These are phyloP conservation scores for Metopia argyrocephala DNA, from an alignment of 2,888 invertebrate genomes.

Conservation along the genomic window DNA sequence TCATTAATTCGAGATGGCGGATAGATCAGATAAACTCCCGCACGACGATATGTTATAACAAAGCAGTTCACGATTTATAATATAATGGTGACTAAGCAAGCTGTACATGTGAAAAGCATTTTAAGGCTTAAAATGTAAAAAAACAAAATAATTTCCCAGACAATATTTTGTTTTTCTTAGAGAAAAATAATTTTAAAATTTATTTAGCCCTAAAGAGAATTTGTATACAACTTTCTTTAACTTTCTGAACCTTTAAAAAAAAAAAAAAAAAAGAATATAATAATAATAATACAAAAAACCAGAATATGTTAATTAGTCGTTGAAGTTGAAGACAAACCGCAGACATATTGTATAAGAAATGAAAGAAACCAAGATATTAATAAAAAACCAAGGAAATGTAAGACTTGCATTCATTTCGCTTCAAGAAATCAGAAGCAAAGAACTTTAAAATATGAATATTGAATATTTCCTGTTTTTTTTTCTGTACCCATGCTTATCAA, in stretches of 20 bases:
- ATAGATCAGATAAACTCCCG: no score
- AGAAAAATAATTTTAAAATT: no score
- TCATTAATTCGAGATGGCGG: no score
- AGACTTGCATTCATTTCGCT: not conserved
- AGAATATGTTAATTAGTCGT: slow-evolving; percentile 43
- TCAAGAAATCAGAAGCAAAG: not conserved
- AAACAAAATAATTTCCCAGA: not conserved
- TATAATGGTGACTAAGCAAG: no score
- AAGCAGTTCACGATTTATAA: no score
- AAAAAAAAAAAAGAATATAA: not conserved
- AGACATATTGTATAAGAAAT: not conserved
- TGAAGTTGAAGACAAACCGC: not conserved
- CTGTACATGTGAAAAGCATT: no score
- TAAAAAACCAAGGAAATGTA: not conserved
- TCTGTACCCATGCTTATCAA: not conserved
- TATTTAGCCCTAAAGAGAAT: no score
- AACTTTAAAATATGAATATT: slow-evolving; percentile 17
- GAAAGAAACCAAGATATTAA: not conserved
- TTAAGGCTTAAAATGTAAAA: no score
- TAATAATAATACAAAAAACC: not conserved
- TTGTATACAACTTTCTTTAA: not conserved
- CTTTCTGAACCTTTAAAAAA: no score
- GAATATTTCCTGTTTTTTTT: not conserved
- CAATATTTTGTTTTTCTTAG: no score
- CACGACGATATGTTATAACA: no score